Evolutionary conservation across 2,113 vertebrate genomes (phyloP), one percentile per base, ranked within the genome.

Genomic region (Rhombomys opimus): DNA sequence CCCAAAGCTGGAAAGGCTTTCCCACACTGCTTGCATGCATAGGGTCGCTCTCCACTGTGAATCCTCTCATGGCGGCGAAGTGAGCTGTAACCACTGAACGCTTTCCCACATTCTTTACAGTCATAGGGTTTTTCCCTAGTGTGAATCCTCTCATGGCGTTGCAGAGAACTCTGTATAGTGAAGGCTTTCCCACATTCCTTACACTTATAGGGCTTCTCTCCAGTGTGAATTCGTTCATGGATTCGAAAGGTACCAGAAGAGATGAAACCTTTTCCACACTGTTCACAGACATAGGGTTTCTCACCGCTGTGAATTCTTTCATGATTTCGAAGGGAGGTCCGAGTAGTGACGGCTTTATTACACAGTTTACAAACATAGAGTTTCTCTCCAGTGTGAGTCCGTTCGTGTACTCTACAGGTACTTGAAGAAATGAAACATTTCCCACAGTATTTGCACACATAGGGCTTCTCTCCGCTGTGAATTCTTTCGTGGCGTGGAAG

Each of bases 401-500:
- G n/a, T 22, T 89, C 87, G 2, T 89, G 87, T 9, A 75, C 72
- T 8, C 54, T n/a, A 9, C 70, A 75, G 70, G 70, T 89, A 46
- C 87, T 89, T 20, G 72, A 89, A 63, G 70, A 89, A 63, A 76
- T 76, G 27, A 89, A 89, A 22, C 70, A 75, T 14, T 89, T 89
- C 57, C 87, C 72, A 61, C 87, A 89, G 15, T 76, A 59, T 17
- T 76, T 89, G 38, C 87, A 89, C 7, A 76, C 87, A 35, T 89
- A 89, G 27, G 87, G 87, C 18, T 89, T 89, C 11, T 89, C 87
- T 89, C 87, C 87, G 46, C 70, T 75, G 72, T 89, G 87, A 89
- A 75, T 89, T 59, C 87, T 75, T 35, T 89, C 87, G 63, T 89
- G 87, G 10, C 72, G 87, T 14, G 70, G 87, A 63, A 89, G 87